phyloP scores from a whole-genome alignment of 2,888 invertebrate species.

The Brachyptera putata region DNA sequence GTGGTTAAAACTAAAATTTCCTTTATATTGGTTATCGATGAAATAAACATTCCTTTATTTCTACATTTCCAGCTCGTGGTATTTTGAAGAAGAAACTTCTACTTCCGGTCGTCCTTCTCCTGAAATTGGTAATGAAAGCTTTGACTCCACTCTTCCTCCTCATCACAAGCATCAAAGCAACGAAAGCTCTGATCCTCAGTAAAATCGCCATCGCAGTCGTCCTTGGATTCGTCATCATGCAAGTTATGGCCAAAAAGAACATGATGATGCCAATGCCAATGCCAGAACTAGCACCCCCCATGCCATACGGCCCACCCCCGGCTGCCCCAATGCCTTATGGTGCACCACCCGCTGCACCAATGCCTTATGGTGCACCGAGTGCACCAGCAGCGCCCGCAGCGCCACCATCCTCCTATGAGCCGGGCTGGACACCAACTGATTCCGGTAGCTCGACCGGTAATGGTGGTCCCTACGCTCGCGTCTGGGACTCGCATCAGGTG shows the following conservation, averaged over 20 bases:
- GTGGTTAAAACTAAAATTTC: too few relatives aligned
- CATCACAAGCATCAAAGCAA: slow-evolving; percentile 73
- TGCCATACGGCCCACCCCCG: slow-evolving; percentile 32
- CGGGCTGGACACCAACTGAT: slow-evolving; percentile 66
- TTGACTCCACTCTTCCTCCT: slow-evolving; percentile 77
- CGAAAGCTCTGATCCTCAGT: slow-evolving; percentile 78
- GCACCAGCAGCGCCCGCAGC: slow-evolving; percentile 36
- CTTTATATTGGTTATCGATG: too few relatives aligned
- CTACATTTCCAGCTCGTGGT: slow-evolving; percentile 69
- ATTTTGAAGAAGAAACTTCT: slow-evolving; percentile 79
- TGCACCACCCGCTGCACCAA: slow-evolving; percentile 24
- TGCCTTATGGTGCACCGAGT: slow-evolving; percentile 17
- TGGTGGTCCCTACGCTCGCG: slow-evolving; percentile 63
- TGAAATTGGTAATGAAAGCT: slow-evolving; percentile 80
- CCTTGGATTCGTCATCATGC: slow-evolving; percentile 74
- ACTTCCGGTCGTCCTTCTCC: slow-evolving; percentile 68
- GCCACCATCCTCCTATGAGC: slow-evolving; percentile 68
- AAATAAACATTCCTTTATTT: too few relatives aligned
- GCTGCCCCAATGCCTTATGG: slow-evolving; percentile 24
- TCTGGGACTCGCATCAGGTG: slow-evolving; percentile 52
- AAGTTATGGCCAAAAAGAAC: slow-evolving; percentile 73
- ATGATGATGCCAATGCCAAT: slow-evolving; percentile 74
- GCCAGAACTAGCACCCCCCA: slow-evolving; percentile 39
- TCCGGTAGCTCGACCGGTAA: slow-evolving; percentile 50
- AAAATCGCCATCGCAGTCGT: slow-evolving; percentile 78